Percentiles rank a stretch among this genome's conserved stretches.
phyloP scores from a whole-genome alignment of 2,113 vertebrate genomes.

The Petaurus breviceps region DNA sequence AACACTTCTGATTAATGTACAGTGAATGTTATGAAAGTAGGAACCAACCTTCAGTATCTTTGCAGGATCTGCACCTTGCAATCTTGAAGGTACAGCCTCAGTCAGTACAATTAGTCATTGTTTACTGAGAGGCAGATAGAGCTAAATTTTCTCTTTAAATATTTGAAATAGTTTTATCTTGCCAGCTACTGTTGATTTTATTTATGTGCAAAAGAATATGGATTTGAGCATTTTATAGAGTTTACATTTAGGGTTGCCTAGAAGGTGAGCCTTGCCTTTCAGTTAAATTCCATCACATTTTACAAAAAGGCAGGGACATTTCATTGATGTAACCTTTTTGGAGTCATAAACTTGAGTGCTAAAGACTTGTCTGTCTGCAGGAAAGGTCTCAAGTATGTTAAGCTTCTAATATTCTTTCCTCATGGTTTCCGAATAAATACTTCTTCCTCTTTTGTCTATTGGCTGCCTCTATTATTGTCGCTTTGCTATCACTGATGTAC shows the following conservation, averaged over 20 bases:
- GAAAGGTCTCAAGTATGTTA: conserved; percentile 35
- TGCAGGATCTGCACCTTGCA: conserved; percentile 71
- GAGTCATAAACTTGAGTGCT: conserved; percentile 38
- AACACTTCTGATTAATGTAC: conserved; percentile 81
- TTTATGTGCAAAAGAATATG: conserved; percentile 47
- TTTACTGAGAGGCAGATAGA: conserved; percentile 74
- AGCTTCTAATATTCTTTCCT: not conserved
- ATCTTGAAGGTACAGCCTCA: conserved; percentile 66
- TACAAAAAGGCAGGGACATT: conserved; percentile 14
- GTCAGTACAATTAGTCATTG: conserved; percentile 77
- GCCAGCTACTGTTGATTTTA: conserved; percentile 40
- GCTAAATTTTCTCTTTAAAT: conserved; percentile 71
- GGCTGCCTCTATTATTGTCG: not conserved
- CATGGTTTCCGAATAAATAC: conserved; percentile 50
- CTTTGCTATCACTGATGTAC: not conserved
- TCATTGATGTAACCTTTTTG: conserved; percentile 28
- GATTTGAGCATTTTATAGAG: not conserved
- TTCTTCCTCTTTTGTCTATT: not conserved
- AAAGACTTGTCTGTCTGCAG: conserved; percentile 1
- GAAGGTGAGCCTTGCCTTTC: conserved; percentile 10
- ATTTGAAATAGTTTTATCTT: conserved; percentile 76
- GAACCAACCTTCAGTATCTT: conserved; percentile 60
- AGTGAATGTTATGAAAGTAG: conserved; percentile 54
- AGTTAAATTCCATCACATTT: conserved; percentile 43
- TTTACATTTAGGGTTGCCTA: not conserved